Evolutionary conservation across 1,140 invertebrate species (phyloP).

Genomic region (Drosophila bipectinata): DNA sequence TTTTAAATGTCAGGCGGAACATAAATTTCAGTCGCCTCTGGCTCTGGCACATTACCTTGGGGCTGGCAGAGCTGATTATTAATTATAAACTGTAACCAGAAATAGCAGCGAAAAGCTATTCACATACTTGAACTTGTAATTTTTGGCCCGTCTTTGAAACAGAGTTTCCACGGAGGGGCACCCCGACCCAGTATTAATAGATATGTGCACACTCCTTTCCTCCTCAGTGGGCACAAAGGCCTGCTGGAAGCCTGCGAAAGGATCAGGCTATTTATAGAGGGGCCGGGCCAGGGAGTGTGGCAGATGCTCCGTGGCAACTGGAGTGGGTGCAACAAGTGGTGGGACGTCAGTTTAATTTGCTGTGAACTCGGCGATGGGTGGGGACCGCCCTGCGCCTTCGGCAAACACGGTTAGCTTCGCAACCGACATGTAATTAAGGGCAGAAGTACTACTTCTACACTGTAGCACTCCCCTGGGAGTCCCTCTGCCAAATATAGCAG

Average conservation of each 20-base stretch:
- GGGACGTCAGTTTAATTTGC: constrained; percentile 63
- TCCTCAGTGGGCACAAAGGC: constrained; percentile 57
- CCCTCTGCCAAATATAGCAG: constrained; percentile 58
- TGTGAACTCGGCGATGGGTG: constrained; percentile 49
- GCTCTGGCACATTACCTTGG: constrained; percentile 4
- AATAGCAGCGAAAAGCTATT: constrained; percentile 13
- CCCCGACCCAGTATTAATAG: constrained; percentile 15
- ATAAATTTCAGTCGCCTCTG: constrained; percentile 66
- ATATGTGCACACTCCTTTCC: constrained; percentile 57
- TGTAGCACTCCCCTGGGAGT: constrained; percentile 24
- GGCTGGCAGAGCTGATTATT: constrained; percentile 41
- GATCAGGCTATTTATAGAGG: constrained; percentile 70
- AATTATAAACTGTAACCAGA: constrained; percentile 54
- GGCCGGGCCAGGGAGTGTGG: constrained; percentile 8
- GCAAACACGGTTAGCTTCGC: background rate
- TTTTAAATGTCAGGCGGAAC: constrained; percentile 67
- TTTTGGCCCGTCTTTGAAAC: constrained; percentile 32
- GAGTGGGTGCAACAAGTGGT: constrained; percentile 66
- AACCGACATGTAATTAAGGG: constrained; percentile 24
- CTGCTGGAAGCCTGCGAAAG: constrained; percentile 37
- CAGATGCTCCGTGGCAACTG: background rate
- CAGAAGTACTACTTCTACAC: background rate
- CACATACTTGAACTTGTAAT: constrained; percentile 24
- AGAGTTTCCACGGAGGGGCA: constrained; percentile 20
- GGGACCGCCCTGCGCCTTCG: constrained; percentile 1